Base-by-base conservation (phyloP, 1,140 invertebrate genomes). In the Cherax destructor region DNA sequence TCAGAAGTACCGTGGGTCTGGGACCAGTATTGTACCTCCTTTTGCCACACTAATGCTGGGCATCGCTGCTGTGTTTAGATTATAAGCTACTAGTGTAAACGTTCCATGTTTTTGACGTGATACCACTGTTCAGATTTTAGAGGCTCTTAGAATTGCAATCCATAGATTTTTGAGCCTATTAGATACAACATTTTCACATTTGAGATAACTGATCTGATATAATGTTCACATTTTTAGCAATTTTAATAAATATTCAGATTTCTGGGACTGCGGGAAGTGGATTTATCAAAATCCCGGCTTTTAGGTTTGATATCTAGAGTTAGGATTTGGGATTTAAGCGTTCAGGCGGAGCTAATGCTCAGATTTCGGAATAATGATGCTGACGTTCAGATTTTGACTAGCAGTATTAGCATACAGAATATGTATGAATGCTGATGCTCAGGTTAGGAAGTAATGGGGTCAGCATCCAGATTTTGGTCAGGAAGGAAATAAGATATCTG, bases 1-100 rank as follows among this genome's bases (percentile, higher is more conserved):
- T 47, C 79, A 80, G 69, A 79, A 89, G 49, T 89, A 89, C 13
- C 78, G 79, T 4, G 87, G 80, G 6, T 78, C 85, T 1, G 74
- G 52, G 0, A 79, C 4, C 16, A n/a, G 24, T 18, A 9, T 87
- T 16, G 24, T 9, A 5, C 61, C 81, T 21, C 18, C n/a, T 56
- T 0, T 83, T 30, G 24, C 81, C 13, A 61, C 61, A 3, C 80
- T 83, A 30, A 6, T 24, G 10, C 24, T 83, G 21, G 61, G 10
- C 13, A 5, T 65, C 13, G 61, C 61, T 65, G 61, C 21, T 65
- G 61, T 65, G 5, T 65, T 65, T 65, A 65, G 61, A 65, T 65
- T 65, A 21, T 65, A 41, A 41, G 30, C 30, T 41, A 65, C 18
- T 65, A 65, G 18, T 65, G 61, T 65, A 11, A 0, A 21, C 21